Base-by-base conservation (phyloP, 2,888 invertebrate species). In the Ectemnius continuus region DNA sequence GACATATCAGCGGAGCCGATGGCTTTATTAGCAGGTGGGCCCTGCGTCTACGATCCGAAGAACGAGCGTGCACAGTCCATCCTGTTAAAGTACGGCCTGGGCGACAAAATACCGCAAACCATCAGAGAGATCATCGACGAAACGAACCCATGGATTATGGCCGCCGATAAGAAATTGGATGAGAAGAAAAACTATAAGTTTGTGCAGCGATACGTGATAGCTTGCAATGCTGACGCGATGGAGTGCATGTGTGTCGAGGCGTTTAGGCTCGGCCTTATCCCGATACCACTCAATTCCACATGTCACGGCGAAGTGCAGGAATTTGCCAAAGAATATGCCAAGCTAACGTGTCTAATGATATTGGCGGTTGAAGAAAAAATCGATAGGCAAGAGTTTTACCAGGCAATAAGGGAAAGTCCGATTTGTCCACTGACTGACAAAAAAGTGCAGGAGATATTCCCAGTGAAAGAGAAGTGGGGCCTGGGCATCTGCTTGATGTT, bases 1-100 rank as follows among this genome's bases (percentile, higher is more conserved):
- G 94, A 95, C 88, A 92, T 94, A 3, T 91, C 94, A 60, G 93
- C 92, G 3, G 93, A 94, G 84, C 92, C 93, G 14, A 74, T 94
- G 52, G 91, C 75, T 4, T 68, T 76, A 47, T 61, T 79, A 18
- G 94, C 94, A 2, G 94, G 94, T 89, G 94, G 94, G 1, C 94
- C 95, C 0, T 84, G 82, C 48, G 28, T 57, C 2, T 79, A 95
- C 94, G 28, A 82, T 47, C 69, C 77, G 13, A 79, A 80, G 18
- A 75, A 73, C 61, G 69, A 59, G 36, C 86, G 87, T 48, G 91
- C 92, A 28, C 77, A 91, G 6, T 83, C 88, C n/a, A 90, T 94
- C 48, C 77, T 94, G n/a, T 77, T 89, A n/a, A 91, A 91, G 71
- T 92, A 92, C 73, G 78, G 82, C 23, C 48, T 92, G 2, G 36